Evolutionary conservation across 2,797 vertebrate genomes (phyloP).

Genomic region (Arrhamphus sclerolepis): DNA sequence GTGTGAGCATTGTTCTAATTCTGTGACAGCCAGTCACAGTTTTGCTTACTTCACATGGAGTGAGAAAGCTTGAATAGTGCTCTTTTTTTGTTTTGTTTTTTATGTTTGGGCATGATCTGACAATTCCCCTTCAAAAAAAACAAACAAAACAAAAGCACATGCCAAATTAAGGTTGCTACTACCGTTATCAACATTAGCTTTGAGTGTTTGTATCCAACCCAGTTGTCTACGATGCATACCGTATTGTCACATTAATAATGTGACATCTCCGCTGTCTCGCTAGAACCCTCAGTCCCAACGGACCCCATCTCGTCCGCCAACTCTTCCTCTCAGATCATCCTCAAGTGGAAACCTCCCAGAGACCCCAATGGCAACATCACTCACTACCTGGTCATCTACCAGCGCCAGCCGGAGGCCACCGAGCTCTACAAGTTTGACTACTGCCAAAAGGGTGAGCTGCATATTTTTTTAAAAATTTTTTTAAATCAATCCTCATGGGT

Average conservation of each 20-base stretch:
- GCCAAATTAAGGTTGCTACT: not conserved
- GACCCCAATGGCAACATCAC: constrained; percentile 98
- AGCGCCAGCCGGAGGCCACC: constrained; percentile 90
- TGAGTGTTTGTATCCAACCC: too few species aligned
- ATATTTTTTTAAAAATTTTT: too few species aligned
- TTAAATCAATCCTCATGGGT: too few species aligned
- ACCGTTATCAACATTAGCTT: not conserved
- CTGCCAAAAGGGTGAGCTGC: constrained; percentile 91
- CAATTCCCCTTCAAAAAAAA: not conserved
- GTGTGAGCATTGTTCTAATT: too few species aligned
- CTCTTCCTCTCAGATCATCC: constrained; percentile 94
- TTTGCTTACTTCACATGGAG: too few species aligned
- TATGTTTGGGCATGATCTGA: too few species aligned
- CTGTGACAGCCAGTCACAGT: too few species aligned
- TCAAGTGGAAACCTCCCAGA: constrained; percentile 96
- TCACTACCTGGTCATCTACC: constrained; percentile 94
- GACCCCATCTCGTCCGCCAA: constrained; percentile 96
- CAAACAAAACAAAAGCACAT: not conserved
- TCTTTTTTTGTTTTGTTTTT: too few species aligned
- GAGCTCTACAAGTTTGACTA: constrained; percentile 97
- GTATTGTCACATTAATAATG: too few species aligned
- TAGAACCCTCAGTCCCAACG: constrained; percentile 93
- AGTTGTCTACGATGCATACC: too few species aligned
- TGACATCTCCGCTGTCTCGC: constrained; percentile 1
- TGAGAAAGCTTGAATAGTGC: too few species aligned